Evolutionary conservation across 2,113 vertebrate species (phyloP).

Genomic region (Brachypodius melanocephalos): DNA sequence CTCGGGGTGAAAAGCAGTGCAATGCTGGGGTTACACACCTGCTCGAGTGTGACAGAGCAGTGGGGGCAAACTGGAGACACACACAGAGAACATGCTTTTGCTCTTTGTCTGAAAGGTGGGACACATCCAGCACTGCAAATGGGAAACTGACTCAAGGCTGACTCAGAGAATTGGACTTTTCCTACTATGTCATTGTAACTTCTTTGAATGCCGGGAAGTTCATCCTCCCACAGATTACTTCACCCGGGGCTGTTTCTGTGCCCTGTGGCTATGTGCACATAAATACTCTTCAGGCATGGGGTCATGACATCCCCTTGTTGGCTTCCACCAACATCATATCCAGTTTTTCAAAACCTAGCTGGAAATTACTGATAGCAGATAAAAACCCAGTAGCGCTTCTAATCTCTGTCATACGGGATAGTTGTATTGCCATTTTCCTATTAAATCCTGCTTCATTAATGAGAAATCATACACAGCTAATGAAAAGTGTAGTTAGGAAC

Average conservation of each 20-base stretch:
- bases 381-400: neutral
- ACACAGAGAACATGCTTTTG: neutral
- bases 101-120: neutral
- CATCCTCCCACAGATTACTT: constrained; percentile 14
- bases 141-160: constrained; percentile 15
- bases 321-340: neutral
- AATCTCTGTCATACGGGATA: neutral
- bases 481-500: neutral
- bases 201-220: neutral
- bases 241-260: neutral
- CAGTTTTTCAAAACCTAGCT: neutral
- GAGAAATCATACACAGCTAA: neutral
- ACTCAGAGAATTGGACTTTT: constrained; percentile 4
- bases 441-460: neutral
- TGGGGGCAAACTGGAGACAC: neutral
- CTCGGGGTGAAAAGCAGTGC: neutral
- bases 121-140: neutral
- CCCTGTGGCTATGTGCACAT: neutral
- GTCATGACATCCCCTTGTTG: neutral
- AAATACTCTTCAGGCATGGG: neutral
- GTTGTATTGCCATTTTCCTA: neutral
- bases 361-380: neutral
- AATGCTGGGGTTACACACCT: neutral
- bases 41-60: neutral
- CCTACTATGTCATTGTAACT: neutral